Evolutionary conservation across 2,113 vertebrate species (phyloP), one percentile per base, ranked within the genome.

Genomic region (Prietella phreatophila): DNA sequence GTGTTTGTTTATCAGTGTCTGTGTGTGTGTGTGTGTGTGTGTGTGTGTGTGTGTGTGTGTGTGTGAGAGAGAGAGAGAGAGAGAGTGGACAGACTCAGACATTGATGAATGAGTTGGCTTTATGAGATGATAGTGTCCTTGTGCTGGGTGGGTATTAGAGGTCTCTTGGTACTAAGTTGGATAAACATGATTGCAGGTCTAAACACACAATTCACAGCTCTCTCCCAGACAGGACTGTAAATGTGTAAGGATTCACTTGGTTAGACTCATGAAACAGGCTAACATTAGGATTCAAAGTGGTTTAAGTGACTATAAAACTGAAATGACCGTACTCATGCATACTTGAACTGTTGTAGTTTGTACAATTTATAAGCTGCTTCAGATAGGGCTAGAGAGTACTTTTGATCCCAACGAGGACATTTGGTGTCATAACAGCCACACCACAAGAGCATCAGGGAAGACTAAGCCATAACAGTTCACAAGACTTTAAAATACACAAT

Each of bases 51-150:
- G 42, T 60, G 83, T 71, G 22, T 81, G 76, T 85, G 53, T 85
- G 60, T 80, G 75, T 85, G 75, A 69, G 75, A 81, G 17, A 39
- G 5, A 42, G 19, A 73, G 22, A 53, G n/a, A 79, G 13, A 53
- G n/a, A 79, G n/a, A 79, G n/a, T 17, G 67, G 65, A 55, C 33
- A 83, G 14, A 71, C 53, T 73, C 61, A 73, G 76, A 89, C 58
- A 47, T 53, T 89, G 78, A 89, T 73, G 67, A 85, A 71, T 60
- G 50, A 81, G 76, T 53, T 61, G 71, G 76, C n/a, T 73, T 82
- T 82, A 85, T 61, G 75, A 86, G 84, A 56, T 86, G 65, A 89
- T 53, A 8, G 78, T 82, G 80, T 87, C 55, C 80, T 75, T 87
- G 86, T 75, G 69, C 39, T 75, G 25, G 73, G 55, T 60, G 50